Conservation (phyloP, 2,888 invertebrate genomes). For the Drosophila neutralis region DNA sequence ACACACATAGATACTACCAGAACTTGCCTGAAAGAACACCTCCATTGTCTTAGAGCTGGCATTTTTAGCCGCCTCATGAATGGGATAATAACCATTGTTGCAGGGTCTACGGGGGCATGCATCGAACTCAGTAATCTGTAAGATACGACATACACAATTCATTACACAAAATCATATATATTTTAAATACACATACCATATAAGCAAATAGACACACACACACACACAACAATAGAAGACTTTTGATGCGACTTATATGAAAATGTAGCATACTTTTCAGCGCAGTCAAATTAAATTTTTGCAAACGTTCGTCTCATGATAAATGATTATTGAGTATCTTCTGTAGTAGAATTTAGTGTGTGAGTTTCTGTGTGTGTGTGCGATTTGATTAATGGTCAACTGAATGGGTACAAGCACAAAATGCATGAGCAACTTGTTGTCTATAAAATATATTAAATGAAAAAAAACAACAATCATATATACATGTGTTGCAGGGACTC, state of each 20-base stretch:
- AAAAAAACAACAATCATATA: slow-evolving; percentile 24
- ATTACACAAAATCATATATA: slow-evolving; percentile 39
- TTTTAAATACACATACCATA: slow-evolving; percentile 15
- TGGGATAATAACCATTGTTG: slow-evolving; percentile 95
- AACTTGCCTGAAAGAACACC: slow-evolving; percentile 88
- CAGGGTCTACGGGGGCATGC: slow-evolving; percentile 92
- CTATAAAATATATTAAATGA: not conserved
- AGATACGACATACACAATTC: slow-evolving; percentile 61
- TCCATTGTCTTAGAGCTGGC: slow-evolving; percentile 94
- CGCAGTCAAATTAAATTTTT: slow-evolving; percentile 50
- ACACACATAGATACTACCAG: not conserved
- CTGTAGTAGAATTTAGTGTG: not conserved
- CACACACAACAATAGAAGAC: slow-evolving; percentile 8
- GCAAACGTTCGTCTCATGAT: slow-evolving; percentile 63
- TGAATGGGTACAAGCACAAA: slow-evolving; percentile 31
- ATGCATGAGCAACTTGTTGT: slow-evolving; percentile 30
- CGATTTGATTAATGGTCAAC: slow-evolving; percentile 60
- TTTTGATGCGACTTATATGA: slow-evolving; percentile 6
- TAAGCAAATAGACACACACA: slow-evolving; percentile 16
- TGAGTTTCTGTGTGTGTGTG: slow-evolving; percentile 3
- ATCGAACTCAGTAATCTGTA: slow-evolving; percentile 91
- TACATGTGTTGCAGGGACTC: slow-evolving; percentile 38
- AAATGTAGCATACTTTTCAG: slow-evolving; percentile 59
- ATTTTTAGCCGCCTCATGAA: slow-evolving; percentile 95
- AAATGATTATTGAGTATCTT: slow-evolving; percentile 48